phyloP scores from a whole-genome alignment of 1,140 invertebrate species.

The Chrysoperla carnea region DNA sequence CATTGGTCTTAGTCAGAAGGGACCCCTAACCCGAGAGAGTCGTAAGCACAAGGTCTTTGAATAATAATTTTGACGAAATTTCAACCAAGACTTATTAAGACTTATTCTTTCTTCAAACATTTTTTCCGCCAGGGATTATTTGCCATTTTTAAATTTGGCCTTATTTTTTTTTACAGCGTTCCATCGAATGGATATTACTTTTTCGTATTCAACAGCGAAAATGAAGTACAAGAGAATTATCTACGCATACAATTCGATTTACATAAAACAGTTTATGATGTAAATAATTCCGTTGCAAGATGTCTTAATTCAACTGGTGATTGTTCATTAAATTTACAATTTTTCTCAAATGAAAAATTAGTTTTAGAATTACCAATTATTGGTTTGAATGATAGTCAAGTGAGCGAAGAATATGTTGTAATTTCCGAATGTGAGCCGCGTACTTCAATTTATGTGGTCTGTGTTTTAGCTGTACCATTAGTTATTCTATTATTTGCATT shows the following conservation, averaged over 20 bases:
- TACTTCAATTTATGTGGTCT: slow-evolving; percentile 45
- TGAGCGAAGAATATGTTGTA: slow-evolving; percentile 55
- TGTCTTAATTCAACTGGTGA: slow-evolving; percentile 39
- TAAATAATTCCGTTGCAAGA: slow-evolving; percentile 31
- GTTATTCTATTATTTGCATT: slow-evolving; percentile 57
- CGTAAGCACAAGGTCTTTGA: too few species aligned
- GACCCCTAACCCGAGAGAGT: too few species aligned
- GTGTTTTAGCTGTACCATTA: slow-evolving; percentile 48
- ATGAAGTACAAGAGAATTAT: slow-evolving; percentile 53
- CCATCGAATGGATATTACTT: slow-evolving; percentile 61
- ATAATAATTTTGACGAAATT: too few species aligned
- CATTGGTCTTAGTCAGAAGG: too few species aligned
- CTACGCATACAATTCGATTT: slow-evolving; percentile 46
- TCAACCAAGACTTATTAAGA: too few species aligned
- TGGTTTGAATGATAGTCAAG: slow-evolving; percentile 32
- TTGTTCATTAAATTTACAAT: slow-evolving; percentile 44
- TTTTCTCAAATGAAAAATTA: slow-evolving; percentile 48
- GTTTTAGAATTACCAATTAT: slow-evolving; percentile 38
- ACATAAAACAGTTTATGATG: slow-evolving; percentile 48
- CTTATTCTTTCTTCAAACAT: too few species aligned
- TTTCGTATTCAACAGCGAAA: slow-evolving; percentile 67
- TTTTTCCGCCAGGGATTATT: too few species aligned
- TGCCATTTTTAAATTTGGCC: too few species aligned
- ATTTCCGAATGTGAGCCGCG: slow-evolving; percentile 55
- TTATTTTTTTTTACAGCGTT: slow-evolving; percentile 30